Percentiles rank a stretch among this genome's conserved stretches.
These are phyloP conservation scores for Drosophila prosaltans DNA, from an alignment of 1,140 invertebrate genomes.

Conservation along the genomic window DNA sequence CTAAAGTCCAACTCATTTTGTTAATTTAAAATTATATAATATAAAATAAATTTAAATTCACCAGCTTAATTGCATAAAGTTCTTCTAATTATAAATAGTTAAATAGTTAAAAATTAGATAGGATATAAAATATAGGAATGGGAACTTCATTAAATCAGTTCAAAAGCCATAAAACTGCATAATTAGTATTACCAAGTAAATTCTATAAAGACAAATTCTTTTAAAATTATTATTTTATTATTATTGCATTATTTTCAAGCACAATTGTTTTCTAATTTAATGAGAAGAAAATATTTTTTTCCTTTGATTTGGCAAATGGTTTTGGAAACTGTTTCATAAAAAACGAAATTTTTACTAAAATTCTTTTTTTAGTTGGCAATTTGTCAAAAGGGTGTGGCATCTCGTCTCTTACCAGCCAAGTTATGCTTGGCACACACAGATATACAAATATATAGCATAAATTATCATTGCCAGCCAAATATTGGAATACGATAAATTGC, in stretches of 20 bases:
- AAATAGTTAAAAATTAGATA: no score
- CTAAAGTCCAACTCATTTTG: not conserved
- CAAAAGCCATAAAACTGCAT: no score
- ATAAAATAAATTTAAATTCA: no score
- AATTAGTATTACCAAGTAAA: no score
- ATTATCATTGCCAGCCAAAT: constrained; percentile 77
- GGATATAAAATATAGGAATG: no score
- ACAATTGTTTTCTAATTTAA: not conserved
- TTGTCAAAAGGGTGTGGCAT: constrained; percentile 71
- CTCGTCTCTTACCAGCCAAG: constrained; percentile 21
- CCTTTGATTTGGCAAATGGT: not conserved
- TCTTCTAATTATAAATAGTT: no score
- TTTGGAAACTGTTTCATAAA: constrained; percentile 45
- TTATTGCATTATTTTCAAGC: not conserved
- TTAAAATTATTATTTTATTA: not conserved
- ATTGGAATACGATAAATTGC: constrained; percentile 75
- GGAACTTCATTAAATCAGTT: no score
- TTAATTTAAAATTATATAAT: not conserved
- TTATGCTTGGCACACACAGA: constrained; percentile 23
- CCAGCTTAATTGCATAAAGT: no score
- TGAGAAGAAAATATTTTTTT: not conserved
- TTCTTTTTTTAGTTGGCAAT: constrained; percentile 57
- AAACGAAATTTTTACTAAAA: constrained; percentile 27
- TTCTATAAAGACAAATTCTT: not conserved
- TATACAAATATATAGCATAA: constrained; percentile 38